phyloP scores from a whole-genome alignment of 2,113 vertebrate species.

The Lophura nycthemera region DNA sequence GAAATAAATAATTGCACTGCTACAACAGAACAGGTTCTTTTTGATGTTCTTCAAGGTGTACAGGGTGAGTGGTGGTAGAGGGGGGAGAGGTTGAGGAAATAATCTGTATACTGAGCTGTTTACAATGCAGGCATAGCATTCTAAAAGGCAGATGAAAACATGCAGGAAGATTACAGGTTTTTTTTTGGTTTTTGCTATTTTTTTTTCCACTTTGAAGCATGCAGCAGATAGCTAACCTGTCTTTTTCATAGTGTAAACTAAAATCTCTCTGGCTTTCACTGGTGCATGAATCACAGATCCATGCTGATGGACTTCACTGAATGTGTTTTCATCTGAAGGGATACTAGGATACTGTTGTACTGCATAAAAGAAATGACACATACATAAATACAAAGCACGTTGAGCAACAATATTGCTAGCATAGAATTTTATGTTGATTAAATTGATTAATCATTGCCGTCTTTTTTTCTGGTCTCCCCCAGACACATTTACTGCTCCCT shows the following conservation, averaged over 20 bases:
- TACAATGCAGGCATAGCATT: conserved; percentile 3
- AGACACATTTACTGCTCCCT: neutral
- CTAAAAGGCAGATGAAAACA: neutral
- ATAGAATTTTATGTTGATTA: neutral
- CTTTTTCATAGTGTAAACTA: conserved; percentile 9
- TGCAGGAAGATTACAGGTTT: neutral
- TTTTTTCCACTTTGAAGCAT: neutral
- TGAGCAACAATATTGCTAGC: neutral
- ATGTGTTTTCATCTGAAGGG: conserved; percentile 53
- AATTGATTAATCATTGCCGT: neutral
- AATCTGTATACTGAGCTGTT: conserved; percentile 21
- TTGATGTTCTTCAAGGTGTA: conserved; percentile 1
- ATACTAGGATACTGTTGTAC: neutral
- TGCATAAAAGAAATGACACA: neutral
- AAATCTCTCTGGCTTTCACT: conserved; percentile 39
- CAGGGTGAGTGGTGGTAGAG: neutral
- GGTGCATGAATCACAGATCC: conserved; percentile 44
- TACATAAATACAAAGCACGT: neutral
- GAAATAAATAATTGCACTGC: conserved; percentile 42
- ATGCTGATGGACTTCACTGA: conserved; percentile 58
- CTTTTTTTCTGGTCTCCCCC: neutral
- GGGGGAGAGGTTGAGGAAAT: neutral
- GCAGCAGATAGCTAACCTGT: neutral
- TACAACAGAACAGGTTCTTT: conserved; percentile 32
- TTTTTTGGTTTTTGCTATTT: neutral